Evolutionary conservation across 1,140 invertebrate species (phyloP).

Genomic region (Pygmarrhopalites habei): DNA sequence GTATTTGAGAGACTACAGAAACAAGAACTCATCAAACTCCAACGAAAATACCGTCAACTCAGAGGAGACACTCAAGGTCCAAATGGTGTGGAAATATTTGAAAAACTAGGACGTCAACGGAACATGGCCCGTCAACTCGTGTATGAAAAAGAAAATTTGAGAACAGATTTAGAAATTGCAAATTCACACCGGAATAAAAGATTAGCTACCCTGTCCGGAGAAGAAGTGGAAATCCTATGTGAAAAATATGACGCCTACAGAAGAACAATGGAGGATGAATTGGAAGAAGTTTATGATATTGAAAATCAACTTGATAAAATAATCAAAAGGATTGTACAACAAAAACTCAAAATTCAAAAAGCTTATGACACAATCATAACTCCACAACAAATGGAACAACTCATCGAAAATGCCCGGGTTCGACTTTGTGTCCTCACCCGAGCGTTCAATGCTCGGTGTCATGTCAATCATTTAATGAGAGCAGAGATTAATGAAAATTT

Average conservation of each 20-base stretch:
- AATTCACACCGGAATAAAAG: background rate
- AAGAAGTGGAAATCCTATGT: background rate
- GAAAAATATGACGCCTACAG: background rate
- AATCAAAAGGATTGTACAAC: background rate
- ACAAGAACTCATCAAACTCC: background rate
- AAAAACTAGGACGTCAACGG: background rate
- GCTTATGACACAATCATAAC: background rate
- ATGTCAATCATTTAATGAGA: background rate
- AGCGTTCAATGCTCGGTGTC: background rate
- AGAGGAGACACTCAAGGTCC: background rate
- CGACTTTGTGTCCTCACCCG: background rate
- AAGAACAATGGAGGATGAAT: background rate
- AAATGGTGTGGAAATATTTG: no score
- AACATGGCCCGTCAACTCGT: background rate
- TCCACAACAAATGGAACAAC: background rate
- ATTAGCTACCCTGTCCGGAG: background rate
- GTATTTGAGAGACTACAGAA: background rate
- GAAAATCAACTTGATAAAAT: constrained; percentile 1
- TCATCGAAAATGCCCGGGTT: background rate
- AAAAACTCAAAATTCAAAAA: background rate
- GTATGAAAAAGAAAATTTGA: background rate
- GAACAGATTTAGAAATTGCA: background rate
- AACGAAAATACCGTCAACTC: background rate
- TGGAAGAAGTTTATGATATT: background rate
- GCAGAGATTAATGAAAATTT: background rate